These are phyloP conservation scores for Triops longicaudatus DNA, from an alignment of 1,140 invertebrate species.

Conservation along the genomic window DNA sequence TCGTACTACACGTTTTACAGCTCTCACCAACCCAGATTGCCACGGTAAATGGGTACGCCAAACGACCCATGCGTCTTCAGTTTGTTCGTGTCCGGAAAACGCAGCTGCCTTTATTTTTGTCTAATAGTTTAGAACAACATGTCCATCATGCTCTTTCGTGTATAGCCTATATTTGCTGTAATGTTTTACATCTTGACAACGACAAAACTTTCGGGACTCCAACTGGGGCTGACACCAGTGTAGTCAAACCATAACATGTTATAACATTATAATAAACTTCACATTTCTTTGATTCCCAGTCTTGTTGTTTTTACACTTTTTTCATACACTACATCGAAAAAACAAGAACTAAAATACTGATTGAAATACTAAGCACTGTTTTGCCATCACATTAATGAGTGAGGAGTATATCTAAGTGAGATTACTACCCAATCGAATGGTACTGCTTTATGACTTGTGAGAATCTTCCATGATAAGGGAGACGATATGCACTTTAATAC, in stretches of 20 bases:
- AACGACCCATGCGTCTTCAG: conserved; percentile 24
- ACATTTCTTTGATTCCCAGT: not conserved
- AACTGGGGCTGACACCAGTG: not conserved
- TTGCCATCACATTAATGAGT: not conserved
- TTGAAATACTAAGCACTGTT: not conserved
- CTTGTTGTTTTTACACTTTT: not conserved
- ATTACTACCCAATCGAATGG: not conserved
- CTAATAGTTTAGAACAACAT: not conserved
- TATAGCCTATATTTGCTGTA: conserved; percentile 12
- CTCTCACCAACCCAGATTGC: conserved; percentile 64
- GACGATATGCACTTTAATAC: conserved; percentile 19
- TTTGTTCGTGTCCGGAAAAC: not conserved
- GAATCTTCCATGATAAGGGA: conserved; percentile 20
- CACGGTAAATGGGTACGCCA: conserved; percentile 68
- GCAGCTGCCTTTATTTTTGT: conserved; percentile 1
- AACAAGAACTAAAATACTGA: not conserved
- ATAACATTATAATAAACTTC: not conserved
- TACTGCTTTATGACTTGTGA: not conserved
- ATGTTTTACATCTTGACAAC: not conserved
- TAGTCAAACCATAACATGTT: not conserved
- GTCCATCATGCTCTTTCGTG: not conserved
- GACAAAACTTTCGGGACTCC: not conserved
- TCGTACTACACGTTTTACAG: conserved; percentile 63
- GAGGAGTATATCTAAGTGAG: not conserved
- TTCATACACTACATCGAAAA: not conserved